Base-by-base conservation (phyloP, 2,888 invertebrate species). In the Apoda limacodes region DNA sequence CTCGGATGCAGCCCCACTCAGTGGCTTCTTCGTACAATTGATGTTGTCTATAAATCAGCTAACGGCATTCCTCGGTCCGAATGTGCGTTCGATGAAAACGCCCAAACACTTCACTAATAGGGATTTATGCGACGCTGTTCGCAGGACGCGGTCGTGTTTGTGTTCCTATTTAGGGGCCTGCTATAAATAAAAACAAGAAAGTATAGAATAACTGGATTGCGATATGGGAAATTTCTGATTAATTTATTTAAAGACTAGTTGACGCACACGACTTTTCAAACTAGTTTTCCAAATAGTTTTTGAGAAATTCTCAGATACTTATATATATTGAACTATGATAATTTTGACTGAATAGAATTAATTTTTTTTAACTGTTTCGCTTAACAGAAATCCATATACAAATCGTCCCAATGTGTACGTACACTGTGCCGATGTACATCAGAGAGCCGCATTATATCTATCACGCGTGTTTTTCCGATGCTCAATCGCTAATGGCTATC, bases 31-130 rank as follows among this genome's bases (percentile, higher is more conserved):
- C 64, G 57, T 54, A 61, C 60, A 67, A 72, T 72, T 70, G 71
- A 72, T 72, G 71, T 55, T 44, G 40, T 28, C 34, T 14, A 67
- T 72, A 71, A 67, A 72, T 72, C 70, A 67, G 42, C 14, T 34
- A 50, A 43, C 57, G 59, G 60, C 59, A 59, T 59, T 56, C 62
- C 56, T 55, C 32, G 39, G 37, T 38, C 25, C 23, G n/a, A n/a
- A n/a, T 26, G 17, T 31, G 28, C 27, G 25, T 24, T 45, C 50
- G 40, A 43, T 47, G 28, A 27, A 27, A 26, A 55, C 68, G 66
- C 70, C 68, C 69, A 61, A 65, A 68, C 67, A 71, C 72, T 72
- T 62, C 56, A 68, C 64, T 72, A 70, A 72, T 69, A 52, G 48
- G 58, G 61, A 71, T 71, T 71, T 71, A 71, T 71, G 60, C 38